Conservation (phyloP, 2,113 vertebrate species). For the Antigone vipio region DNA sequence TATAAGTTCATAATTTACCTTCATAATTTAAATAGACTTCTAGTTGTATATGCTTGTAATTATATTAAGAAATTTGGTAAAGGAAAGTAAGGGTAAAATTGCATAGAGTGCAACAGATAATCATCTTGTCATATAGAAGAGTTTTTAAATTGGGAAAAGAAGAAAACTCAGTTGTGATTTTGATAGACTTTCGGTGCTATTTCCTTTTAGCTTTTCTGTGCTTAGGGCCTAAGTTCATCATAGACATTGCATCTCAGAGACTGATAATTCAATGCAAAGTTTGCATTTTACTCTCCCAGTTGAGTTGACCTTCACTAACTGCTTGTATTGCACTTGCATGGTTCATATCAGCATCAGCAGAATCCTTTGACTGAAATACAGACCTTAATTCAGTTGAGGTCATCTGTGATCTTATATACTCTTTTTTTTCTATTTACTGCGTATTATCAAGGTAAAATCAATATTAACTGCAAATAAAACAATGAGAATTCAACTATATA, state of each 20-base stretch:
- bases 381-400: not conserved
- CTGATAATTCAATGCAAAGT: not conserved
- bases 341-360: not conserved
- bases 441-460: not conserved
- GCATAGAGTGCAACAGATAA: not conserved
- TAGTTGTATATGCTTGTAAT: not conserved
- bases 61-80: not conserved
- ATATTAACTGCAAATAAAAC: not conserved
- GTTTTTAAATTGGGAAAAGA: not conserved
- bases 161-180: not conserved
- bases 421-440: not conserved
- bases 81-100: not conserved
- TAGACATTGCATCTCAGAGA: not conserved
- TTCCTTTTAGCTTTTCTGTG: not conserved
- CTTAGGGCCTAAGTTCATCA: not conserved
- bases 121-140: not conserved
- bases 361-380: slow-evolving; percentile 5
- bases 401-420: not conserved
- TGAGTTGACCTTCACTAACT: not conserved
- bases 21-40: not conserved
- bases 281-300: not conserved
- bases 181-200: not conserved
- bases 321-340: not conserved
- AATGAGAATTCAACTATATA: not conserved
- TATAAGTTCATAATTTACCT: not conserved